phyloP scores from a whole-genome alignment of 2,888 invertebrate genomes.

The Euspilapteryx auroguttella region DNA sequence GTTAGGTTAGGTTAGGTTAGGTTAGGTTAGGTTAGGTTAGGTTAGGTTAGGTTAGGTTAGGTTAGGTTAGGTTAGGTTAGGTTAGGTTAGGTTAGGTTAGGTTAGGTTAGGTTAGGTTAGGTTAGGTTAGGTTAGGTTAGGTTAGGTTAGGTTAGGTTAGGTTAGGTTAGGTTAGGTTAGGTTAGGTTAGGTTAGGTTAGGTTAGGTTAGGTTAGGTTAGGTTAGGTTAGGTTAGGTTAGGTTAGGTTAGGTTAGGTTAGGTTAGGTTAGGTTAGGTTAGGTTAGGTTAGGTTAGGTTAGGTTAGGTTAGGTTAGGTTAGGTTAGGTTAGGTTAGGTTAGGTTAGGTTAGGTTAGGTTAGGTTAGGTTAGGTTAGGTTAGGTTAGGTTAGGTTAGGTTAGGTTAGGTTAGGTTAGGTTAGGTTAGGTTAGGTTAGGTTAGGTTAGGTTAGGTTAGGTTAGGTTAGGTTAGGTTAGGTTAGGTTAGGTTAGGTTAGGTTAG shows the following conservation, averaged over 20 bases:
- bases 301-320: conserved; percentile 10
- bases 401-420: too few relatives aligned
- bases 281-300: conserved; percentile 11
- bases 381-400: too few relatives aligned
- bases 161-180: conserved; percentile 8
- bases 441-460: too few relatives aligned
- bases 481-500: too few relatives aligned
- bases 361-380: too few relatives aligned
- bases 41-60: conserved; percentile 8
- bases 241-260: conserved; percentile 9
- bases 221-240: conserved; percentile 9
- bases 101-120: conserved; percentile 8
- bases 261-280: conserved; percentile 8
- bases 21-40: conserved; percentile 8
- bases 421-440: too few relatives aligned
- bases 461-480: too few relatives aligned
- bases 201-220: conserved; percentile 10
- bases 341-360: too few relatives aligned
- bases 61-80: conserved; percentile 7
- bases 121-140: conserved; percentile 7
- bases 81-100: conserved; percentile 9
- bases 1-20: conserved; percentile 9
- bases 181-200: conserved; percentile 12
- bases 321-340: too few relatives aligned
- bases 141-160: conserved; percentile 9